Evolutionary conservation across 2,888 invertebrate species (phyloP).

Genomic region (Callyntrura guangdongensis): DNA sequence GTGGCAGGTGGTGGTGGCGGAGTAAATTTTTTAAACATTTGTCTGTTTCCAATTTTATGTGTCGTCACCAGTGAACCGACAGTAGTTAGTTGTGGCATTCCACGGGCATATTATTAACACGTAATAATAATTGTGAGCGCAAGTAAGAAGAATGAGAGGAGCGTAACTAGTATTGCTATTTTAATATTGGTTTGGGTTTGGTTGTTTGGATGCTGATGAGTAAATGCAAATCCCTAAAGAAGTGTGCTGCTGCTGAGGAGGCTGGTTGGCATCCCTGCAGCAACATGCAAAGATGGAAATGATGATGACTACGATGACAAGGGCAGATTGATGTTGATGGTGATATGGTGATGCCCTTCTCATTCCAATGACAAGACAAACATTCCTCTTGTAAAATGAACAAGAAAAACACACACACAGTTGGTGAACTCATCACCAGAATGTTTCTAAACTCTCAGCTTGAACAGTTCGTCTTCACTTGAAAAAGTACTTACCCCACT

Average conservation of each 20-base stretch:
- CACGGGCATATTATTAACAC: constrained; percentile 58
- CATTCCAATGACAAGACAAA: constrained; percentile 75
- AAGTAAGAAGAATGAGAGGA: background rate
- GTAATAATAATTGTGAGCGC: background rate
- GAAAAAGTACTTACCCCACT: background rate
- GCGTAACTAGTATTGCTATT: background rate
- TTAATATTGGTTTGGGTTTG: constrained; percentile 31
- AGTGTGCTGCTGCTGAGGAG: background rate
- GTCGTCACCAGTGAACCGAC: constrained; percentile 3
- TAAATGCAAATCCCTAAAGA: constrained; percentile 39
- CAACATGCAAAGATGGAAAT: constrained; percentile 6
- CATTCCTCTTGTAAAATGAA: constrained; percentile 73
- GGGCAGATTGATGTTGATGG: constrained; percentile 75
- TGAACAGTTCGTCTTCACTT: constrained; percentile 26
- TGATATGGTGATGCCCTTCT: constrained; percentile 72
- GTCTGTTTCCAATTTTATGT: constrained; percentile 25
- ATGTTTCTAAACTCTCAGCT: constrained; percentile 59
- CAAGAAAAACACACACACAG: constrained; percentile 58
- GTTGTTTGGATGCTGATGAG: constrained; percentile 42
- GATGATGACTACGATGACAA: constrained; percentile 75
- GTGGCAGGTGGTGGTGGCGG: too few species aligned
- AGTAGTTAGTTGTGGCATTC: constrained; percentile 23
- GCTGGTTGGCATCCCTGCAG: background rate
- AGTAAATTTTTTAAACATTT: background rate
- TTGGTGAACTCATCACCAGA: constrained; percentile 76